Base-by-base conservation (phyloP, 2,113 vertebrate genomes). In the Regulus satrapa region DNA sequence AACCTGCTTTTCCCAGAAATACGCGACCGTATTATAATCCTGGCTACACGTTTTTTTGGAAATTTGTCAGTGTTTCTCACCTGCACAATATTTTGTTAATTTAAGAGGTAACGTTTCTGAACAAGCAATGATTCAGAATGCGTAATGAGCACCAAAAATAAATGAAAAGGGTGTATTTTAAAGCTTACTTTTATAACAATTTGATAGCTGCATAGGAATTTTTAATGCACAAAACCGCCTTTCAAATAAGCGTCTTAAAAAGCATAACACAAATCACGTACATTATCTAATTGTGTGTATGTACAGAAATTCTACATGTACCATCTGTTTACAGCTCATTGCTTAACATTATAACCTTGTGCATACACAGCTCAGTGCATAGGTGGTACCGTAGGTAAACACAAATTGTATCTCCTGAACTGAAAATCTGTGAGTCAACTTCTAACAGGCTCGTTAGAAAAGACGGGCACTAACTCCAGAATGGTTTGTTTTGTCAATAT, bases 401-500 rank as follows among this genome's bases (percentile, higher is more conserved):
- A 56, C 25, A 80, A 92, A 94, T 76, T 23, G 23, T 38, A 77
- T n/a, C 77, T 88, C 85, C 63, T 74, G 82, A 82, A 91, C n/a
- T 83, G 81, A 77, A 92, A 93, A 88, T 90, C 88, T 69, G 61
- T 61, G 69, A 93, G 76, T 32, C 34, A 56, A 73, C 91, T 91
- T 89, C 59, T 62, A 92, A 80, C 24, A 88, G 82, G 54, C 75
- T 93, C 2, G 1, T 88, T 83, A 92, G 90, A 76, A 88, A 92
- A 95, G 81, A 45, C 25, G 12, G 12, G 82, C n/a, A 85, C 14
- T 43, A 83, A 59, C 85, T 92, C 88, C 88, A 91, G 91, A 94
- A 91, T 5, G 79, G 43, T 88, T 96, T 95, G 92, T 96, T 96
- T 94, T 90, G 95, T 94, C 94, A 96, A 94, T 93, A 96, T 59